phyloP scores from a whole-genome alignment of 2,888 invertebrate species.

The Euplagia quadripunctaria region DNA sequence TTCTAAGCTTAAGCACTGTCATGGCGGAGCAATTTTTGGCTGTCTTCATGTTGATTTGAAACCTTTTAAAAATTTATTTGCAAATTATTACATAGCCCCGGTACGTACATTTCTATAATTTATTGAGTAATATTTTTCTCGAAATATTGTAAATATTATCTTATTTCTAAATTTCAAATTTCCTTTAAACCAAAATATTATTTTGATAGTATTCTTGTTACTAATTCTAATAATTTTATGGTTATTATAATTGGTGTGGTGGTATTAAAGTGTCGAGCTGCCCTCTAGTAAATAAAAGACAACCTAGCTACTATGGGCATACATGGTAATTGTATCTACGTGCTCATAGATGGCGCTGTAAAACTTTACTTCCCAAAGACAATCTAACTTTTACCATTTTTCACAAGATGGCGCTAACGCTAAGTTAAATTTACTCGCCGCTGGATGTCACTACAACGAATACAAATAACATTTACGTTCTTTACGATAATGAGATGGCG shows the following conservation, averaged over 20 bases:
- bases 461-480: not conserved
- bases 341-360: not conserved
- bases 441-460: conserved; percentile 21
- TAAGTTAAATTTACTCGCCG: conserved; percentile 11
- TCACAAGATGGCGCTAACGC: conserved; percentile 28
- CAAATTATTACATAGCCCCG: not conserved
- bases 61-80: too few species aligned
- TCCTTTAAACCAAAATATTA: not conserved
- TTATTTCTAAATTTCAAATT: not conserved
- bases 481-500: conserved; percentile 36
- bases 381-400: not conserved
- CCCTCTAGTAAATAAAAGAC: not conserved
- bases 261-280: not conserved
- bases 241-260: not conserved
- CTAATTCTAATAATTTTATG: not conserved
- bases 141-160: not conserved
- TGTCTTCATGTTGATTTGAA: conserved; percentile 12
- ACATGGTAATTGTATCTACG: too few species aligned
- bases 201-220: not conserved
- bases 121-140: not conserved
- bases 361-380: too few species aligned
- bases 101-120: not conserved
- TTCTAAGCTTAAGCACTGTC: not conserved
- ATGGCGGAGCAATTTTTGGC: conserved; percentile 42
- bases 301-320: too few species aligned